These are phyloP conservation scores for Chrysotoxum bicinctum DNA, from an alignment of 2,888 invertebrate genomes.

Conservation along the genomic window DNA sequence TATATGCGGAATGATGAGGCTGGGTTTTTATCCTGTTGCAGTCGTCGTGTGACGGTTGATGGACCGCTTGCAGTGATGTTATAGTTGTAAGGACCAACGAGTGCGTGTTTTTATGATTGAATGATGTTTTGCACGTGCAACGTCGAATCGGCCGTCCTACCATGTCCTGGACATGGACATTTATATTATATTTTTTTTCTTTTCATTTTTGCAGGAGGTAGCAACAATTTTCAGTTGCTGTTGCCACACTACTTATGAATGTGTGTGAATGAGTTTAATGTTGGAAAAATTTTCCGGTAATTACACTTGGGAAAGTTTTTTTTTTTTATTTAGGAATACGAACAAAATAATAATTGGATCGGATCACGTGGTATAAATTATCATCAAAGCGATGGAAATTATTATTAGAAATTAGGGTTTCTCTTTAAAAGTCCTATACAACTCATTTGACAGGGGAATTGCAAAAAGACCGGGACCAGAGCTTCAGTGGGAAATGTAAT, in stretches of 20 bases:
- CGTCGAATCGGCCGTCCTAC: neutral
- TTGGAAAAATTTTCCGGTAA: conserved; percentile 62
- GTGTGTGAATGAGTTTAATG: conserved; percentile 27
- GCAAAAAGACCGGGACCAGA: neutral
- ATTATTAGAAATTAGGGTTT: conserved; percentile 46
- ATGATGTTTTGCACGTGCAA: conserved; percentile 67
- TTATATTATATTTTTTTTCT: conserved; percentile 31
- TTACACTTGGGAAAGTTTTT: conserved; percentile 66
- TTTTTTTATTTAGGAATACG: neutral
- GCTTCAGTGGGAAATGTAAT: conserved; percentile 39
- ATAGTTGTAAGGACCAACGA: conserved; percentile 36
- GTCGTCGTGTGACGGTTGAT: conserved; percentile 33
- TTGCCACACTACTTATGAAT: neutral
- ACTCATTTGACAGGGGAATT: neutral
- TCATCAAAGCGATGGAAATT: conserved; percentile 23
- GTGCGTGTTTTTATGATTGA: conserved; percentile 68
- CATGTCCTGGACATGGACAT: conserved; percentile 38
- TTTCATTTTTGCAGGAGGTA: neutral
- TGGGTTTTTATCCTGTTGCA: conserved; percentile 23
- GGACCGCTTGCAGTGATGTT: conserved; percentile 48
- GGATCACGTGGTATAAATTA: conserved; percentile 65
- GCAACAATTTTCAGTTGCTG: conserved; percentile 37
- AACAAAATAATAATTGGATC: conserved; percentile 59
- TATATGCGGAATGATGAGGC: conserved; percentile 12
- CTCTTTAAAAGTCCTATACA: neutral